Conservation (phyloP, 2,888 invertebrate species). For the Ichneumoninae sp. region DNA sequence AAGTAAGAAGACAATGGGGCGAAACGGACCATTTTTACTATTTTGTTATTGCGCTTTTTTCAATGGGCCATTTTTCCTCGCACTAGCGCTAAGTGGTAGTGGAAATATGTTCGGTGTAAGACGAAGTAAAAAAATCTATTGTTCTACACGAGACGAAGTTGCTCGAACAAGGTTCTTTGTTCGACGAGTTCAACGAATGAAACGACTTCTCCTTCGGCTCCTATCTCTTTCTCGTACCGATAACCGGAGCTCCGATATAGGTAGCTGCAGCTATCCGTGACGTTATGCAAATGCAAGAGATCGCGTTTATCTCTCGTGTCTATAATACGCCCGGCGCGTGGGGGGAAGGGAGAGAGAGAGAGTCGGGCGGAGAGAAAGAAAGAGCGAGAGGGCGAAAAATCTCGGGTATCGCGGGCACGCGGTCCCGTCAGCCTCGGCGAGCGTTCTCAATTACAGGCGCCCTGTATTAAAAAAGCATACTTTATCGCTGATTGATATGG, state of each 20-base stretch:
- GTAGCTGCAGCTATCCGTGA: conserved; percentile 49
- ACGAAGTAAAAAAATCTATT: background rate
- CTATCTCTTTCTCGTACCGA: background rate
- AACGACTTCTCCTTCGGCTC: conserved; percentile 65
- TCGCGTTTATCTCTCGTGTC: conserved; percentile 29
- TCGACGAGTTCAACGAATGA: conserved; percentile 67
- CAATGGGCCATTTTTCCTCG: too few relatives aligned
- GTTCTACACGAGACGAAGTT: conserved; percentile 12
- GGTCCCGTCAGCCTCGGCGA: conserved; percentile 44
- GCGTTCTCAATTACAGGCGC: conserved; percentile 65
- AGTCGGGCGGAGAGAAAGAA: too few relatives aligned
- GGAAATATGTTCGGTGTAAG: too few relatives aligned
- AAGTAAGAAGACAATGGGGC: too few relatives aligned
- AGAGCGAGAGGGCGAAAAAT: conserved; percentile 69
- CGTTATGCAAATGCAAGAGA: conserved; percentile 59
- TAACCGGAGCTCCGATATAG: conserved; percentile 28
- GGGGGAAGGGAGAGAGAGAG: background rate
- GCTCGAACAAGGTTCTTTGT: conserved; percentile 54
- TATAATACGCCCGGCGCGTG: background rate
- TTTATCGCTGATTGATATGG: conserved; percentile 67
- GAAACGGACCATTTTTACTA: too few relatives aligned
- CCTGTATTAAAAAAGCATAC: conserved; percentile 48
- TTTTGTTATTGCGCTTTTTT: too few relatives aligned
- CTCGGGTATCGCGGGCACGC: conserved; percentile 70
- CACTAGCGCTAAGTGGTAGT: too few relatives aligned